Percentiles rank a stretch among this genome's conserved stretches.
Evolutionary conservation across 2,113 vertebrate genomes (phyloP).

Genomic region (Carettochelys insculpta): DNA sequence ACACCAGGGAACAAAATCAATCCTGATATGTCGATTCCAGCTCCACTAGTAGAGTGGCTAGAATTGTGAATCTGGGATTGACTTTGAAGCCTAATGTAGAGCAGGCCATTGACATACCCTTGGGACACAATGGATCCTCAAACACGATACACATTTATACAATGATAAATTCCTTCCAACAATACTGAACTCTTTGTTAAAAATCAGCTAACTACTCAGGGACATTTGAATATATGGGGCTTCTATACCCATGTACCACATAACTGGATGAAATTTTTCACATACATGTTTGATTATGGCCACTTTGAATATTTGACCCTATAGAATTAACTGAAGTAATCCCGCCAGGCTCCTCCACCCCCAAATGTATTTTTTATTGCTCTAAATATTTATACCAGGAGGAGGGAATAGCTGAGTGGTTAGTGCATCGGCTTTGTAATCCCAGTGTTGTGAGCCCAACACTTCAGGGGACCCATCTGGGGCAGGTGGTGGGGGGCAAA

Average conservation of each 20-base stretch:
- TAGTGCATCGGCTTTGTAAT: no score
- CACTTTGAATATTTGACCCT: not conserved
- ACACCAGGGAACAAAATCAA: no score
- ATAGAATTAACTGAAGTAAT: not conserved
- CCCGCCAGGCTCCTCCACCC: no score
- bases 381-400: accelerated
- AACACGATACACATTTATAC: conserved; percentile 11
- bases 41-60: no score
- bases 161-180: not conserved
- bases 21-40: no score
- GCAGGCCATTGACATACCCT: no score
- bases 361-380: not conserved
- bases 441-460: no score
- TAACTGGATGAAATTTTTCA: not conserved
- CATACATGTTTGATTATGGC: not conserved
- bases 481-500: no score
- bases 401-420: no score
- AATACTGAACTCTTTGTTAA: not conserved
- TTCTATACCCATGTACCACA: not conserved
- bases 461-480: no score
- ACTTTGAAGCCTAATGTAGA: no score
- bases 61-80: no score
- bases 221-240: not conserved
- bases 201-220: not conserved
- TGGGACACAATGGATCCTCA: not conserved